Evolutionary conservation across 1,140 invertebrate genomes (phyloP), one percentile per base, ranked within the genome.

Genomic region (Drosophila ananassae): DNA sequence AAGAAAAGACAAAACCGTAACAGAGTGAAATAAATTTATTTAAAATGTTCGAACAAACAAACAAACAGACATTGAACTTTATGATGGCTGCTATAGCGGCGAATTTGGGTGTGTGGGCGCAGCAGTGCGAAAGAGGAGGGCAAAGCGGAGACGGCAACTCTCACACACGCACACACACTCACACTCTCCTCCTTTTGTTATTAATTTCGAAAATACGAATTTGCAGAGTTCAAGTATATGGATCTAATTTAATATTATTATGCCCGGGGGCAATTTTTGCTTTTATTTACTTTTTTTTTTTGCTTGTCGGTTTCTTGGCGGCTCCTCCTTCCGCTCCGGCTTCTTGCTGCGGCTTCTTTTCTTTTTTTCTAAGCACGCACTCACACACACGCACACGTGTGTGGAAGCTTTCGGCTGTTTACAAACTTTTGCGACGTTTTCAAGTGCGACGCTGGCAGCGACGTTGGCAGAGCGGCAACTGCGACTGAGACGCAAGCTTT

Each of bases 401-500:
- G 56, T 21, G 34, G 48, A 57, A 79, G 79, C 80, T 84, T 84
- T 84, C 57, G 74, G 79, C 72, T 84, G 83, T 87, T 87, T 87
- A 87, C 83, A 87, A 87, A 89, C 83, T 87, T 87, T 87, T 87
- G 83, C 84, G 83, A 87, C 83, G 75, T 83, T 87, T 85, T 83
- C 79, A 89, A 89, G 72, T 89, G 83, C 83, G 83, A 81, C 64
- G 76, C 72, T 30, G 48, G 62, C 66, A 63, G 82, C 48, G 54
- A 69, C 41, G 59, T 47, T 41, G 56, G 52, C 74, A 52, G 61
- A 64, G 44, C 44, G 44, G 44, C 44, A 47, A 47, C 44, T 47
- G 44, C 44, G 55, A 52, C 54, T 62, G 73, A 44, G 58, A 57
- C 58, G 79, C 62, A 82, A 78, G 83, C 79, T 87, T 87, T 83